phyloP scores from a whole-genome alignment of 2,888 invertebrate species.

The Pseudeuparius sepicola region DNA sequence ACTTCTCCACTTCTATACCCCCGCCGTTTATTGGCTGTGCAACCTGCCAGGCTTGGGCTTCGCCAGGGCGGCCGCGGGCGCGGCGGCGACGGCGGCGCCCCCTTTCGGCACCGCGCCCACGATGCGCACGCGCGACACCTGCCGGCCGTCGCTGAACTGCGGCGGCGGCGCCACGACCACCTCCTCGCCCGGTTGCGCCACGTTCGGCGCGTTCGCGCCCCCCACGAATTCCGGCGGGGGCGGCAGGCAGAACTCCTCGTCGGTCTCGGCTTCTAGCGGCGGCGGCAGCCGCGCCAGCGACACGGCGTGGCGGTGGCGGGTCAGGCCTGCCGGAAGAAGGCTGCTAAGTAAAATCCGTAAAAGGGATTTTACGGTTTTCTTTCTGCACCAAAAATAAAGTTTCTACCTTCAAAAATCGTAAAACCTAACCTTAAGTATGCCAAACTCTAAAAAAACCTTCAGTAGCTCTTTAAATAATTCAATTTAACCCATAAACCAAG shows the following conservation, averaged over 20 bases:
- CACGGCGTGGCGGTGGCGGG: conserved; percentile 42
- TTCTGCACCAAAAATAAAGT: too few species aligned
- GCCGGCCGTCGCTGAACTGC: conserved; percentile 72
- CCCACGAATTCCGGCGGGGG: conserved; percentile 48
- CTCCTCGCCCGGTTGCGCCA: conserved; percentile 33
- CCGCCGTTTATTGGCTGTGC: conserved; percentile 39
- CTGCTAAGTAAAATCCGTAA: too few species aligned
- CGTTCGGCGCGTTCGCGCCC: conserved; percentile 28
- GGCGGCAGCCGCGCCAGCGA: conserved; percentile 73
- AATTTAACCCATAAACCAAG: too few species aligned
- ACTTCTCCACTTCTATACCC: too few species aligned
- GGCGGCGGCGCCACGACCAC: conserved; percentile 76
- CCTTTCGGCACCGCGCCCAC: conserved; percentile 75
- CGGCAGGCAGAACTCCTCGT: conserved; percentile 54
- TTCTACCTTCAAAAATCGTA: too few species aligned
- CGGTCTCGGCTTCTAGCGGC: conserved; percentile 61
- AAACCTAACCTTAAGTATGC: too few species aligned
- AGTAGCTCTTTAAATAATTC: too few species aligned
- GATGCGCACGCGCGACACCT: conserved; percentile 60
- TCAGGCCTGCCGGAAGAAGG: too few species aligned
- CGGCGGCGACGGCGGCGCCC: conserved; percentile 18
- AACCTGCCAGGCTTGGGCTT: conserved; percentile 37
- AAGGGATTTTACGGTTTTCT: too few species aligned
- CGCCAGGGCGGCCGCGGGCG: conserved; percentile 22
- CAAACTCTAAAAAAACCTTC: too few species aligned